Base-by-base conservation (phyloP, 2,888 invertebrate genomes). In the Carcina quercana region DNA sequence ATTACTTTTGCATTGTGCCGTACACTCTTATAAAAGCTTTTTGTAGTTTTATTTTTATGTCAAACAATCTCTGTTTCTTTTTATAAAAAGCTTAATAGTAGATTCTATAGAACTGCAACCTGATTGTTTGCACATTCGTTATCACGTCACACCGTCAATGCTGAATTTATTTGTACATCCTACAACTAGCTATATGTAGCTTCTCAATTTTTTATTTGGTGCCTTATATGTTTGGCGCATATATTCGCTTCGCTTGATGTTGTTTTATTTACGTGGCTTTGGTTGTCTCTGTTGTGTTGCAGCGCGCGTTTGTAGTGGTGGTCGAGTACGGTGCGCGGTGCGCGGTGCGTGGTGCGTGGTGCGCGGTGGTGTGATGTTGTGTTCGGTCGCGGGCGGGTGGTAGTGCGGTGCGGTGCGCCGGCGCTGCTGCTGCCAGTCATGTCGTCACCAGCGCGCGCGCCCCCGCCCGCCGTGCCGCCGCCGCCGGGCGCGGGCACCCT, bases 251-350 rank as follows among this genome's bases (percentile, higher is more conserved):
- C 45, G 79, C 76, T 79, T 72, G 47, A 45, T 34, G 17, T 28
- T 29, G n/a, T 30, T 64, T 59, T 70, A 82, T 82, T 79, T 75
- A 80, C 49, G 72, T 70, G 64, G 79, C 78, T 78, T 75, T 65
- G 61, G 68, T 72, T 65, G 74, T 69, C 59, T 71, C 51, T 74
- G 61, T 69, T 74, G 50, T 80, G 76, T 82, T 82, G 69, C 82
- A 83, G 82, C 63, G 51, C 69, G 66, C 66, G 71, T 72, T 69
- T 62, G 57, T 75, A 76, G 73, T 69, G 76, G 64, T 57, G 65
- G 44, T 54, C 51, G 51, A 46, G 61, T 10, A 11, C 5, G 25
- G 13, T 1, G 13, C 5, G 15, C 15, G 17, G 15, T 5, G 15
- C n/a, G 22, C 3, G 3, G 22, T 17, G n/a, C 3, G 10, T 24